Base-by-base conservation (phyloP, 2,888 invertebrate genomes). In the Deilephila porcellus region DNA sequence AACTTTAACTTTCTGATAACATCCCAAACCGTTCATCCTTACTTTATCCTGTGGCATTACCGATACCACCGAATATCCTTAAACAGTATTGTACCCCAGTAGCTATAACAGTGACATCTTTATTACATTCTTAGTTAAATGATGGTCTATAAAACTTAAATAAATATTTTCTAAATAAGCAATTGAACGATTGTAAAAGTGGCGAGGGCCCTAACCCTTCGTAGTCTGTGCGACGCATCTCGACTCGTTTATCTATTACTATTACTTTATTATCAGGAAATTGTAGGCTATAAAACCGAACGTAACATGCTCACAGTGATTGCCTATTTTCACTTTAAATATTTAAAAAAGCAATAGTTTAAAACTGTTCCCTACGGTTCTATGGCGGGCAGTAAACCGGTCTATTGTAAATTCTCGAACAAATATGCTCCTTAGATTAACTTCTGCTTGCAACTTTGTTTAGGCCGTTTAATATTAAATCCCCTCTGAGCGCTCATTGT, bases 221-320 rank as follows among this genome's bases (percentile, higher is more conserved):
- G 32, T 32, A 62, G 17, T 32, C 19, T 32, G 63, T n/a, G 52
- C 14, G 25, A 25, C 25, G 4, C 64, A 64, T 67, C 45, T 67
- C 67, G 67, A 17, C 17, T 67, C 63, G 63, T 63, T 63, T 67
- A 67, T 25, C 45, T 67, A 45, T 45, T 64, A 64, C 64, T 64
- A 64, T 67, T 67, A 67, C 67, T 67, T 67, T 52, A 67, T 52
- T 67, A 67, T 67, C 67, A 67, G 67, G 67, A 67, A 67, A 67
- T 67, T 67, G 67, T 67, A 67, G 45, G 52, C 67, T 52, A 67
- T 67, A 67, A 67, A 67, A 45, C 14, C 25, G 20, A 67, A 67
- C 67, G 67, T 52, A 67, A 67, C 67, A 67, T 67, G 67, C 45
- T 52, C 67, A 52, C 45, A 67, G 67, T 67, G 67, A 67, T 67